Evolutionary conservation across 2,797 vertebrate species (phyloP), one percentile per base, ranked within the genome.

Genomic region (Toxotes lorentzi): DNA sequence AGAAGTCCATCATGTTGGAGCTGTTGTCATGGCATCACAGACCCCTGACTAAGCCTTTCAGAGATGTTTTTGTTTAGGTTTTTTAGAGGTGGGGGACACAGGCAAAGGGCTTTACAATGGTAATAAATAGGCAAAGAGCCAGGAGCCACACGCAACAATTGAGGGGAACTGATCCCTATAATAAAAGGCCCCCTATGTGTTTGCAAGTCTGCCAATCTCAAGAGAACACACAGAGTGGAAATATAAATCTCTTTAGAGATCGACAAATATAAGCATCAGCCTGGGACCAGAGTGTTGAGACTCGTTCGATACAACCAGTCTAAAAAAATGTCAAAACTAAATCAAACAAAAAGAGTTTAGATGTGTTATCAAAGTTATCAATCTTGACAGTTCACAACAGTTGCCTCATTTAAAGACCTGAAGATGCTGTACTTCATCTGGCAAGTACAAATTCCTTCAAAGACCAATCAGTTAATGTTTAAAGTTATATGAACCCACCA

Each of bases 21-120:
- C 63, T 59, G 93, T 91, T 88, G 88, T 85, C 93, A 94, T 93
- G 92, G 90, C 59, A 70, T 70, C 78, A 4, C 59, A 45, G 90
- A 89, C 88, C 86, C 78, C 90, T 66, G 14, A 63, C 84, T 43
- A 68, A 84, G 88, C 76, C 73, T 90, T 88, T 91, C 48, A 93
- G 27, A 87, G 80, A 82, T 79, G 80, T 66, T 88, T 91, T 91
- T 92, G 83, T 87, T 50, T 73, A 75, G 56, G 70, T 83, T 88
- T 86, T 86, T 69, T 78, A 19, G 67, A 81, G 56, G 61, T 77
- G 70, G 71, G 81, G 67, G 70, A 71, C 70, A 70, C 74, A 68
- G 21, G 82, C 73, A 40, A 83, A 63, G 34, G 60, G 6, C 79
- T 92, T 92, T 85, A 89, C 87, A 86, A 86, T 79, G 73, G 78